phyloP scores from a whole-genome alignment of 2,888 invertebrate genomes.

The Villa cingulata region DNA sequence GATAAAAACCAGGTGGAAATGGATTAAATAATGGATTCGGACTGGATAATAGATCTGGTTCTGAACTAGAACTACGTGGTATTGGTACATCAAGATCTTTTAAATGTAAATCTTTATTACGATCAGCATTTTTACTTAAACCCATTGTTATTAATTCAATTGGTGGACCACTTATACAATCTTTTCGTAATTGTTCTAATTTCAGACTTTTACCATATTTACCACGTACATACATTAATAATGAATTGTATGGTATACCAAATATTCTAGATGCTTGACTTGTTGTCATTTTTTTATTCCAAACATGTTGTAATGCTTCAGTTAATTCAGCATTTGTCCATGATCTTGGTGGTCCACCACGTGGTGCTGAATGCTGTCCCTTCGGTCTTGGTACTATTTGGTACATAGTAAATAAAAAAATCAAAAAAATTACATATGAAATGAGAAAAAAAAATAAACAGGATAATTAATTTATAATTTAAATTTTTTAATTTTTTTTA shows the following conservation, averaged over 20 bases:
- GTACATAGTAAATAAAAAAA: slow-evolving; percentile 11
- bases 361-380: slow-evolving; percentile 80
- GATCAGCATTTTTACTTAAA: slow-evolving; percentile 41
- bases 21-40: slow-evolving; percentile 59
- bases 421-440: not conserved
- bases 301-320: slow-evolving; percentile 82
- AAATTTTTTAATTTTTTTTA: too few relatives aligned
- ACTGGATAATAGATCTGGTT: slow-evolving; percentile 47
- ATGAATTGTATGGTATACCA: slow-evolving; percentile 85
- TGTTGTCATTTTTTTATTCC: slow-evolving; percentile 91
- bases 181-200: slow-evolving; percentile 73
- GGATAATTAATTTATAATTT: too few relatives aligned
- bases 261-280: slow-evolving; percentile 82
- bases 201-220: slow-evolving; percentile 88
- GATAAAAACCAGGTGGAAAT: slow-evolving; percentile 68
- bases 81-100: slow-evolving; percentile 30
- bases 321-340: slow-evolving; percentile 88
- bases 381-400: slow-evolving; percentile 68
- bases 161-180: slow-evolving; percentile 69
- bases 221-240: slow-evolving; percentile 82
- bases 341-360: slow-evolving; percentile 80
- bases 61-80: slow-evolving; percentile 52
- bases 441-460: not conserved
- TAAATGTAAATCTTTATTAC: slow-evolving; percentile 34
- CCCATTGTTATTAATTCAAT: slow-evolving; percentile 44